Evolutionary conservation across 2,797 vertebrate genomes (phyloP).

Genomic region (Lindbergichthys nudifrons): DNA sequence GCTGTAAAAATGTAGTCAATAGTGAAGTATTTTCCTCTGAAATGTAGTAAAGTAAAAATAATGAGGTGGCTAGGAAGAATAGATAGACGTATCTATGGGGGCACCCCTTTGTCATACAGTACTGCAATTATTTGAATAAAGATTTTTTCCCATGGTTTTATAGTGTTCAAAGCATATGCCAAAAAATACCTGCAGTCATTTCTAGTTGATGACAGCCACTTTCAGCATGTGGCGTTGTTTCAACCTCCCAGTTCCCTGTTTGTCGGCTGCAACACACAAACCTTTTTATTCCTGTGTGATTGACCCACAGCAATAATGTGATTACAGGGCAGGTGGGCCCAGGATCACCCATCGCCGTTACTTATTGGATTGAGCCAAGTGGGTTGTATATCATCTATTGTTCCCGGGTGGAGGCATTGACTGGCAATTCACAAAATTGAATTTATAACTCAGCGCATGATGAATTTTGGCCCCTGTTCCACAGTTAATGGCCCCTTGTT

Average conservation of each 20-base stretch:
- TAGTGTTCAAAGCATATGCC: background rate
- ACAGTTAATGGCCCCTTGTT: constrained; percentile 80
- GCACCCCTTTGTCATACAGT: background rate
- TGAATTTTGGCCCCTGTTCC: constrained; percentile 77
- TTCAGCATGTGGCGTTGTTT: constrained; percentile 45
- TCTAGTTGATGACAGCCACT: constrained; percentile 33
- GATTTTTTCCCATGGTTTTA: background rate
- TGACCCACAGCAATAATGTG: constrained; percentile 82
- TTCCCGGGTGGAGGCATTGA: constrained; percentile 82
- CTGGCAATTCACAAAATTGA: constrained; percentile 86
- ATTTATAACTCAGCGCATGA: constrained; percentile 83
- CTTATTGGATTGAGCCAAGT: constrained; percentile 88
- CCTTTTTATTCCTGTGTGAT: constrained; percentile 79
- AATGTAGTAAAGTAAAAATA: background rate
- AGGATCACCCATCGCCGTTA: constrained; percentile 78
- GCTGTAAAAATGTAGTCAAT: background rate
- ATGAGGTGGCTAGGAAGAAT: background rate
- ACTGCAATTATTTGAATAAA: background rate
- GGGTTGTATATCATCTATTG: constrained; percentile 88
- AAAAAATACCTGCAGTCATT: constrained; percentile 33
- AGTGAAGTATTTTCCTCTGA: background rate
- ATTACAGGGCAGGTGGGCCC: constrained; percentile 86
- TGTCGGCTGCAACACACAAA: constrained; percentile 67
- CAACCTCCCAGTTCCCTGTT: constrained; percentile 39
- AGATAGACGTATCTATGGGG: background rate